A percentile compares a stretch with the other conserved stretches of the same genome.
Conservation (phyloP, 1,140 invertebrate species). For the Drosophila saltans region DNA sequence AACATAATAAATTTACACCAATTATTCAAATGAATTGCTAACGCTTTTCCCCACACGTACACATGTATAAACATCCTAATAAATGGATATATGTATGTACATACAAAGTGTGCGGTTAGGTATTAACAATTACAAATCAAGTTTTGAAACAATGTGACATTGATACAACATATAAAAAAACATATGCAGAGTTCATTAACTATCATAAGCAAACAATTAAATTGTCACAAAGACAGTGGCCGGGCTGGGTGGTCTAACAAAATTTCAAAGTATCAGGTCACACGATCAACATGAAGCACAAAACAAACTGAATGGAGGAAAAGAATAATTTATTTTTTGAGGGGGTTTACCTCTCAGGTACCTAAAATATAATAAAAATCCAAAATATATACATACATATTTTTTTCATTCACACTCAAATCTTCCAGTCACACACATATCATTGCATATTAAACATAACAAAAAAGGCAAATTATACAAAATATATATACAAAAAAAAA, state of each 20-base stretch:
- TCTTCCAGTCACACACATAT: conserved; percentile 77
- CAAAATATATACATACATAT: not conserved
- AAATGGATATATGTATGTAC: not conserved
- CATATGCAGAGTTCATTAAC: conserved; percentile 28
- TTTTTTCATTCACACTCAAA: conserved; percentile 49
- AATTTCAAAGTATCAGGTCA: conserved; percentile 19
- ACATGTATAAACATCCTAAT: not conserved
- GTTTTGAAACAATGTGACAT: conserved; percentile 23
- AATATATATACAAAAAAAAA: conserved; percentile 39
- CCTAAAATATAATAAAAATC: conserved; percentile 31
- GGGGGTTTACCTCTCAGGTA: conserved; percentile 26
- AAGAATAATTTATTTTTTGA: conserved; percentile 5
- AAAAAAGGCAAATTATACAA: conserved; percentile 49
- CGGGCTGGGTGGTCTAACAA: conserved; percentile 41
- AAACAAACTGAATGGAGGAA: not conserved
- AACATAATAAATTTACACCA: conserved; percentile 54
- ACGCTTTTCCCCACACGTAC: conserved; percentile 14
- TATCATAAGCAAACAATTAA: not conserved
- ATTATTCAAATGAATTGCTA: conserved; percentile 43
- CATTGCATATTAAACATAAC: conserved; percentile 58
- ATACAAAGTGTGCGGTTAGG: not conserved
- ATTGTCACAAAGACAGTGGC: conserved; percentile 18
- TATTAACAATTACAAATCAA: not conserved
- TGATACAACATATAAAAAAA: not conserved
- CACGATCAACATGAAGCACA: not conserved